Evolutionary conservation across 2,113 vertebrate species (phyloP).

Genomic region (Hemicordylus capensis): DNA sequence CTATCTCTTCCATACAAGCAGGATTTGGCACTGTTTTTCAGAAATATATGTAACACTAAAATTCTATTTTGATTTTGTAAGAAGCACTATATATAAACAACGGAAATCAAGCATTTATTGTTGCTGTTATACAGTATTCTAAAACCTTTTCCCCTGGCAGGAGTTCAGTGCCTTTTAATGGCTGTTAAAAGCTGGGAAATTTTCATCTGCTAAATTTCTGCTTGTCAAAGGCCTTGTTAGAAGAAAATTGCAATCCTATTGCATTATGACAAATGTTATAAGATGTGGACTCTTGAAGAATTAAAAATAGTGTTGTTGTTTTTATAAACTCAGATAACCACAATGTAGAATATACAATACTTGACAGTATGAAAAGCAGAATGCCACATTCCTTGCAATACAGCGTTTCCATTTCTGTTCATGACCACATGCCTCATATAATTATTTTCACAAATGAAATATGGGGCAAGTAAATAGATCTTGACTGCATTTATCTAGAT

Average conservation of each 20-base stretch:
- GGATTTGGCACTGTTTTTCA: not conserved
- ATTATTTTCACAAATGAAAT: constrained; percentile 64
- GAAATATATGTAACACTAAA: not conserved
- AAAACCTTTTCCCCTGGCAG: not conserved
- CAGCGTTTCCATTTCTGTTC: constrained; percentile 42
- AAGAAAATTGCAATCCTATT: not conserved
- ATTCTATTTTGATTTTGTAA: not conserved
- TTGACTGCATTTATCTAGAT: constrained; percentile 56
- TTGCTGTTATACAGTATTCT: not conserved
- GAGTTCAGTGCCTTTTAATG: not conserved
- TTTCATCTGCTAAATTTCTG: not conserved
- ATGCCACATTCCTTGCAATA: constrained; percentile 32
- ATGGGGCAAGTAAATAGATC: constrained; percentile 65
- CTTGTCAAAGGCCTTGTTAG: not conserved
- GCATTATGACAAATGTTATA: not conserved
- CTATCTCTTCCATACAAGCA: not conserved
- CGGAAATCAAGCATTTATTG: not conserved
- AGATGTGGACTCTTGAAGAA: not conserved
- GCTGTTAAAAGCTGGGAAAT: not conserved
- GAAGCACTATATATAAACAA: not conserved
- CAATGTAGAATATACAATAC: not conserved
- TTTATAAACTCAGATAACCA: not conserved
- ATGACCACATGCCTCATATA: constrained; percentile 37
- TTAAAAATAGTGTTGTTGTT: not conserved
- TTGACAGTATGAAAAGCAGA: constrained; percentile 27